Conservation (phyloP, 2,797 vertebrate genomes). For the Muscicapa striata region DNA sequence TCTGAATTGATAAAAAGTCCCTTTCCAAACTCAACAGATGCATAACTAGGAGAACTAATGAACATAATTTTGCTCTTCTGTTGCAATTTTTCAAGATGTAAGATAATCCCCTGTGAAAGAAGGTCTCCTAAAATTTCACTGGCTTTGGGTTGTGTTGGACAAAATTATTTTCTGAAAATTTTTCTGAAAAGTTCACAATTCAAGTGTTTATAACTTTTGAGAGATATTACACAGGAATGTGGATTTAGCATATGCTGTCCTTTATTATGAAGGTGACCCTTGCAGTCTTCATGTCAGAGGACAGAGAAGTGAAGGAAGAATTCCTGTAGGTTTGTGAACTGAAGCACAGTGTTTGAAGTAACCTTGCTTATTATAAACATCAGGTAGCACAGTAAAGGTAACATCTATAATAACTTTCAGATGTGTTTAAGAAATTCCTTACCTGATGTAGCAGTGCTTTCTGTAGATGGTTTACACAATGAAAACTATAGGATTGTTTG, state of each 20-base stretch:
- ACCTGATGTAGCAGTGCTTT: background rate
- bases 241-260: background rate
- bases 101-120: background rate
- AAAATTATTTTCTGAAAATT: background rate
- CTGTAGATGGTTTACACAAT: background rate
- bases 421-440: background rate
- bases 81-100: background rate
- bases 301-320: background rate
- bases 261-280: background rate
- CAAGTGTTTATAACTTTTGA: background rate
- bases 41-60: background rate
- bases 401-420: background rate
- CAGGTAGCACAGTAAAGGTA: background rate
- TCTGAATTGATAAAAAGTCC: background rate
- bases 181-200: background rate
- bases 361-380: background rate
- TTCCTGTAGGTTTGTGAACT: background rate
- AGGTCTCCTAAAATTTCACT: background rate
- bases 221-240: background rate
- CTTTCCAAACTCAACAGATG: background rate
- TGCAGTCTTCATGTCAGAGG: background rate
- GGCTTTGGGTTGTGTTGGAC: background rate
- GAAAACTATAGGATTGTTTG: background rate
- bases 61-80: background rate
- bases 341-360: background rate